phyloP scores from a whole-genome alignment of 2,797 vertebrate species.

The Rhinatrema bivittatum region DNA sequence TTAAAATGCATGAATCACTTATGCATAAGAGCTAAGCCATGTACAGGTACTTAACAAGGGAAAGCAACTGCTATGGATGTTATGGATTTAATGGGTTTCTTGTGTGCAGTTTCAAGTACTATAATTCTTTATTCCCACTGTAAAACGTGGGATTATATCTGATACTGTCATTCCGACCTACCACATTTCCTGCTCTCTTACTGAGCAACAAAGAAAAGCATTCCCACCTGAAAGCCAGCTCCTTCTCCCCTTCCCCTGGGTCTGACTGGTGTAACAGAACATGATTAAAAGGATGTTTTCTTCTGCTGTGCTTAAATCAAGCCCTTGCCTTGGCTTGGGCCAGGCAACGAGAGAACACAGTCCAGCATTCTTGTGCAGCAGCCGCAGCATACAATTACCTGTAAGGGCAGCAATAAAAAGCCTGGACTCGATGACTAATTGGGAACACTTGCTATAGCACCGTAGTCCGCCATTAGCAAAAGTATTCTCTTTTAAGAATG shows the following conservation, averaged over 20 bases:
- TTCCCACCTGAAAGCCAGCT: constrained; percentile 33
- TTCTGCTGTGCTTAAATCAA: constrained; percentile 29
- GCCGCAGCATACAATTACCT: constrained; percentile 18
- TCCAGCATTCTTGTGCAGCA: constrained; percentile 17
- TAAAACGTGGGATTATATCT: constrained; percentile 27
- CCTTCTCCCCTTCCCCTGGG: constrained; percentile 10
- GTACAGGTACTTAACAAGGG: too few relatives aligned
- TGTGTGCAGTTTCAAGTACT: too few relatives aligned
- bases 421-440: constrained; percentile 19
- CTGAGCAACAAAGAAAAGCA: constrained; percentile 25
- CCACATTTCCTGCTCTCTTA: not conserved
- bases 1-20: too few relatives aligned
- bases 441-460: constrained; percentile 22
- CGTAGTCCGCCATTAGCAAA: constrained; percentile 17
- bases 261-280: constrained; percentile 34
- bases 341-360: constrained; percentile 32
- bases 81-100: too few relatives aligned
- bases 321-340: constrained; percentile 16
- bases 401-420: constrained; percentile 14
- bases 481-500: constrained; percentile 11
- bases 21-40: too few relatives aligned
- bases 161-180: constrained; percentile 17
- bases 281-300: constrained; percentile 30
- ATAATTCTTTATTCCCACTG: constrained; percentile 23
- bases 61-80: too few relatives aligned